Conservation (phyloP, 2,888 invertebrate species). For the Eurois occulta region DNA sequence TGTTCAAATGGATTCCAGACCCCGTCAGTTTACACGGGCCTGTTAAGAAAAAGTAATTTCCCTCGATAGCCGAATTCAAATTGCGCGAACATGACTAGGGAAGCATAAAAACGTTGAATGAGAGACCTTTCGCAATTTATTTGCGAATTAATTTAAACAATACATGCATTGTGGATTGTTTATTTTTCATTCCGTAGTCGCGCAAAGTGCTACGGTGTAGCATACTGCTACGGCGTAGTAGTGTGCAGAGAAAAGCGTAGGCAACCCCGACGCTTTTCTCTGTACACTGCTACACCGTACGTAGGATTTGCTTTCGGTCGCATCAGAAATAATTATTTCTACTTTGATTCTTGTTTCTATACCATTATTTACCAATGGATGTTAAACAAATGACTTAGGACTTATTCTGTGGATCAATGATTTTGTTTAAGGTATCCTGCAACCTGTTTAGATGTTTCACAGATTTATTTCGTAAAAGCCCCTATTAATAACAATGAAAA, state of each 20-base stretch:
- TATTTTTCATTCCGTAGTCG: conserved; percentile 45
- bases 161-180: conserved; percentile 23
- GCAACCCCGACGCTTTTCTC: not conserved
- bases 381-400: too few species aligned
- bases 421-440: too few species aligned
- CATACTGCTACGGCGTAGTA: conserved; percentile 44
- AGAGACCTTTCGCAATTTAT: conserved; percentile 43
- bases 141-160: conserved; percentile 34
- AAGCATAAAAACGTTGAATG: conserved; percentile 40
- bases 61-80: conserved; percentile 60
- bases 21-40: conserved; percentile 41
- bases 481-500: too few species aligned
- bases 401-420: too few species aligned
- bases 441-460: not conserved
- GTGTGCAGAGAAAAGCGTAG: not conserved
- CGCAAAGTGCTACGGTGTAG: conserved; percentile 50
- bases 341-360: not conserved
- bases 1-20: conserved; percentile 53
- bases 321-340: not conserved
- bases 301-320: not conserved
- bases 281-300: not conserved
- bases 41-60: conserved; percentile 69
- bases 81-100: conserved; percentile 47
- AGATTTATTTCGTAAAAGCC: not conserved
- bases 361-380: too few species aligned